Percentiles rank a stretch among this genome's conserved stretches.
Evolutionary conservation across 2,888 invertebrate genomes (phyloP).

Genomic region (Spilosoma lubricipeda): DNA sequence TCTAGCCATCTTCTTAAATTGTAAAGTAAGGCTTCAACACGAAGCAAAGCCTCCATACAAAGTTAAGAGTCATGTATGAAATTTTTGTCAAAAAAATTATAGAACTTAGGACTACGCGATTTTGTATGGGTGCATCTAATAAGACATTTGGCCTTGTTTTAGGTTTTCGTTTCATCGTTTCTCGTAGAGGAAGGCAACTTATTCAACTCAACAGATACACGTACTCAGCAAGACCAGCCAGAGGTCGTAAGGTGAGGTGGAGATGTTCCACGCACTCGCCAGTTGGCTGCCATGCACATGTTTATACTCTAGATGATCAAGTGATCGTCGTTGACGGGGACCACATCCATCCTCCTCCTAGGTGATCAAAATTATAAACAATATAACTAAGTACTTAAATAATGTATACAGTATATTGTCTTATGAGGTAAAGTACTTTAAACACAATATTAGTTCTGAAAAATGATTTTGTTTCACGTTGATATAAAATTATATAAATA

Average conservation of each 20-base stretch:
- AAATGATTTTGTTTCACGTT: not conserved
- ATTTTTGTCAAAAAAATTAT: not conserved
- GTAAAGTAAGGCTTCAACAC: not conserved
- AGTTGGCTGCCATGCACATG: slow-evolving; percentile 20
- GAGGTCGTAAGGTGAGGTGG: slow-evolving; percentile 22
- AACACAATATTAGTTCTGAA: not conserved
- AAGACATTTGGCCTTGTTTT: not conserved
- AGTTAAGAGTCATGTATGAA: not conserved
- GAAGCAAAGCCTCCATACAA: not conserved
- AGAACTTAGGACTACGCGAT: not conserved
- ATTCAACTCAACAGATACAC: slow-evolving; percentile 58
- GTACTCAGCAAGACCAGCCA: slow-evolving; percentile 43
- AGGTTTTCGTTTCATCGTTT: slow-evolving; percentile 42
- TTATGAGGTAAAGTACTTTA: not conserved
- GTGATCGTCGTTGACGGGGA: slow-evolving; percentile 26
- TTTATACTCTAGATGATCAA: slow-evolving; percentile 30
- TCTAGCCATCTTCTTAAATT: not conserved
- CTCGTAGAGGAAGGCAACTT: slow-evolving; percentile 58
- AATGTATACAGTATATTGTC: not conserved
- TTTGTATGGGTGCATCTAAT: not conserved
- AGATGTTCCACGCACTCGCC: slow-evolving; percentile 27
- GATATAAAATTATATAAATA: not conserved
- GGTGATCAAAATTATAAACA: not conserved
- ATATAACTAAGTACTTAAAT: not conserved
- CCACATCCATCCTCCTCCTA: slow-evolving; percentile 31